Evolutionary conservation across 2,888 invertebrate genomes (phyloP).

Genomic region (Scelioninae gen. 2): DNA sequence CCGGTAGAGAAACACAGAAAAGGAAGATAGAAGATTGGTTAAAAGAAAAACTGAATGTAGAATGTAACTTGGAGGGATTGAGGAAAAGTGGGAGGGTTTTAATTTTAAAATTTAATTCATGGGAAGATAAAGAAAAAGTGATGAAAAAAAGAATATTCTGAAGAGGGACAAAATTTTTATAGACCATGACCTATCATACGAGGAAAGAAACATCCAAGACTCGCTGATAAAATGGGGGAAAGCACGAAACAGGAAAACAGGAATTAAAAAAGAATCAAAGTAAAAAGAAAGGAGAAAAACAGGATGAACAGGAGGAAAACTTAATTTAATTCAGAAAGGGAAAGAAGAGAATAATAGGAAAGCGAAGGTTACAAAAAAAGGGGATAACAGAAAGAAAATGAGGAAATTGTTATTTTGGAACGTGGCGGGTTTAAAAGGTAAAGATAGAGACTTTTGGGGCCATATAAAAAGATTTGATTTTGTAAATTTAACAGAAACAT

Average conservation of each 20-base stretch:
- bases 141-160: neutral
- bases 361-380: no score
- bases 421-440: slow-evolving; percentile 53
- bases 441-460: slow-evolving; percentile 53
- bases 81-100: neutral
- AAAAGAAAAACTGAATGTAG: neutral
- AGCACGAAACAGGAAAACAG: no score
- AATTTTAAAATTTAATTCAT: neutral
- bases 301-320: no score
- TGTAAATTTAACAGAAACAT: slow-evolving; percentile 13
- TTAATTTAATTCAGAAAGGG: neutral
- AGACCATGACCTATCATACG: no score
- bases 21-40: neutral
- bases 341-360: slow-evolving; percentile 1
- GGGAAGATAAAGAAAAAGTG: neutral
- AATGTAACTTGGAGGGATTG: neutral
- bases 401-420: slow-evolving; percentile 52
- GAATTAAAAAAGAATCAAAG: no score
- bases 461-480: slow-evolving; percentile 2
- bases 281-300: no score
- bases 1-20: neutral
- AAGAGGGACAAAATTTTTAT: neutral
- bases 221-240: neutral
- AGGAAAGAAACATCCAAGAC: no score
- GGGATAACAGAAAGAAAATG: neutral